Evolutionary conservation across 2,888 invertebrate species (phyloP).

Genomic region (Ornithoptera alexandrae): DNA sequence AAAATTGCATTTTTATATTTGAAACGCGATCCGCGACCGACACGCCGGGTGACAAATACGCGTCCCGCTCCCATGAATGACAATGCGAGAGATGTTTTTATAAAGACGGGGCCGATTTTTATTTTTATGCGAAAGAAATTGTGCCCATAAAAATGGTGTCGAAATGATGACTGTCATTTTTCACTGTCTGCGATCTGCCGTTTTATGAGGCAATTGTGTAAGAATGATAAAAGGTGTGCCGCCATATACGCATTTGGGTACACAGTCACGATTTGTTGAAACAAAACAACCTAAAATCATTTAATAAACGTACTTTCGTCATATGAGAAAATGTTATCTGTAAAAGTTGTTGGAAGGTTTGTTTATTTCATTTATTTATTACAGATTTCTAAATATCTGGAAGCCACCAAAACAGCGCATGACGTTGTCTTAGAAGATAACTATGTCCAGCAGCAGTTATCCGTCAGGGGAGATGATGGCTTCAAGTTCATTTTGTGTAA

Average conservation of each 20-base stretch:
- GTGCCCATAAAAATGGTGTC: slow-evolving; percentile 75
- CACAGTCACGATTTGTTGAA: no score
- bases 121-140: slow-evolving; percentile 79
- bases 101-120: slow-evolving; percentile 72
- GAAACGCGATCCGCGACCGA: slow-evolving; percentile 70
- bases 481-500: no score
- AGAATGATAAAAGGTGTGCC: slow-evolving; percentile 52
- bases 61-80: slow-evolving; percentile 77
- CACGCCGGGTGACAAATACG: slow-evolving; percentile 78
- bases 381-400: no score
- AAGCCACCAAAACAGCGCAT: no score
- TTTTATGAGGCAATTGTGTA: slow-evolving; percentile 73
- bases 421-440: no score
- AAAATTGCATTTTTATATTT: slow-evolving; percentile 81
- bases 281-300: no score
- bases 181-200: slow-evolving; percentile 72
- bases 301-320: no score
- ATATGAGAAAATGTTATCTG: no score
- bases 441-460: no score
- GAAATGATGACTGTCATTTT: slow-evolving; percentile 77
- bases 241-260: slow-evolving; percentile 39
- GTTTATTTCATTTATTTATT: no score
- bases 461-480: no score
- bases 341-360: no score
- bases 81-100: slow-evolving; percentile 79